Base-by-base conservation (phyloP, 2,797 vertebrate genomes). In the Sciaenops ocellatus region DNA sequence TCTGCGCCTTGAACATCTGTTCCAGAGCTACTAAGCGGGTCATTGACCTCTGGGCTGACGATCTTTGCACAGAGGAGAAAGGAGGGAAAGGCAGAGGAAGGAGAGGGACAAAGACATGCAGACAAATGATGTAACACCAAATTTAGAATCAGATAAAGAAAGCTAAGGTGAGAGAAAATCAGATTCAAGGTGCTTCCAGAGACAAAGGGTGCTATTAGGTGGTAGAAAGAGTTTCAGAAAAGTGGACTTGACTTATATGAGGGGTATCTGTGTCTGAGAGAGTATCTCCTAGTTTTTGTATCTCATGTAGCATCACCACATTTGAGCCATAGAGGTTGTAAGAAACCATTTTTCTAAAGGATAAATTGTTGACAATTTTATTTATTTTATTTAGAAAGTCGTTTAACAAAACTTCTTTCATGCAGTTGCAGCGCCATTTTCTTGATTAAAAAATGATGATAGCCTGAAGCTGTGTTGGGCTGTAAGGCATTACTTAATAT, bases 1-100 rank as follows among this genome's bases (percentile, higher is more conserved):
- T 63, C 15, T 28, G 57, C 72, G 78, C 79, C 54, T 69, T 60
- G 78, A 92, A 93, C 94, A 95, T 93, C 94, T 94, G 93, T 84
- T 91, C 73, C 52, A 79, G 62, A 84, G 73, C 60, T n/a, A 79
- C 55, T 85, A 90, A 93, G 89, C 87, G 24, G 92, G 91, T 93
- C 90, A 80, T 57, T 42, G 72, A 89, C 91, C 90, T 92, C 87
- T 85, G 83, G 51, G 51, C 57, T 65, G 78, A 73, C 85, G 84
- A 93, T 86, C 76, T 79, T 82, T n/a, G 11, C 60, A 51, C 42
- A 50, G 65, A 73, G 69, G 76, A 76, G 65, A 47, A 70, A 72
- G 61, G 41, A 61, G 68, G 47, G 46, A 48, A 63, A 72, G 75
- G 54, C 34, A 48, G 73, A 80, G 41, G 52, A 66, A 48, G 48